phyloP scores from a whole-genome alignment of 2,113 vertebrate species.

The Gallinago media region DNA sequence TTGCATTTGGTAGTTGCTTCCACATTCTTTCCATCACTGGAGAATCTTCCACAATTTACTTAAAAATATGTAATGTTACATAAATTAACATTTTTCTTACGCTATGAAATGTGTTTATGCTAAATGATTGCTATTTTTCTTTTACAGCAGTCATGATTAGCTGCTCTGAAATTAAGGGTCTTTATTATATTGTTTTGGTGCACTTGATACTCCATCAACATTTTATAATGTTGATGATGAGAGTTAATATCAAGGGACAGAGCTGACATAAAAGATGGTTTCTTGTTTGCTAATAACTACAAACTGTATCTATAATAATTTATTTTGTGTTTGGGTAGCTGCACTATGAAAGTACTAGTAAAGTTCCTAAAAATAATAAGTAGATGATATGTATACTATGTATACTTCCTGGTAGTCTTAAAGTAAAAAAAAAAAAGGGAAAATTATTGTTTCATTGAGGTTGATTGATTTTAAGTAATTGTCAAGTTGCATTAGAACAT shows the following conservation, averaged over 20 bases:
- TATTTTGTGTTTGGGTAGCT: background rate
- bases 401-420: background rate
- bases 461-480: background rate
- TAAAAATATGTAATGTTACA: background rate
- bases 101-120: background rate
- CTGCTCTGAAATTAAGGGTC: background rate
- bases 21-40: background rate
- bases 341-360: background rate
- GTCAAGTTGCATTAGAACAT: background rate
- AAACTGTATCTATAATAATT: background rate
- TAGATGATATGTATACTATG: rapidly evolving
- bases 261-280: background rate
- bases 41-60: background rate
- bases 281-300: background rate
- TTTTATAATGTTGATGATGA: background rate
- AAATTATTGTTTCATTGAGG: background rate
- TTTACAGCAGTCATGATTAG: background rate
- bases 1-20: background rate
- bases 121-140: background rate
- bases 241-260: background rate
- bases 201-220: background rate
- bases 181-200: background rate
- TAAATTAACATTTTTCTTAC: background rate
- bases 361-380: background rate
- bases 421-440: background rate